Conservation (phyloP, 2,113 vertebrate genomes). For the Cairina moschata region DNA sequence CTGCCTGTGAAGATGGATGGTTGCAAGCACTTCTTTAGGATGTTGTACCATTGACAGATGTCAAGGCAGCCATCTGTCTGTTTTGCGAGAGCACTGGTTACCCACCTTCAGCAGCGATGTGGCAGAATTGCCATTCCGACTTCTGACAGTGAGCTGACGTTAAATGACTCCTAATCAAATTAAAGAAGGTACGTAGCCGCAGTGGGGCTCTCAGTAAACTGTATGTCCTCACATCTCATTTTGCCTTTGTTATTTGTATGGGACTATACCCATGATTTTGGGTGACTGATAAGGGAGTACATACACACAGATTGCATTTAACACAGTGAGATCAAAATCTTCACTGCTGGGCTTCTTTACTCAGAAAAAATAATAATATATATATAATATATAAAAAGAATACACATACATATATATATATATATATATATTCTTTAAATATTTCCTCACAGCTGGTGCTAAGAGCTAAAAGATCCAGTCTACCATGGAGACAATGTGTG, state of each 20-base stretch:
- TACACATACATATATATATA: no score
- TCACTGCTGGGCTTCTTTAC: not conserved
- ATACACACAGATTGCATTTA: not conserved
- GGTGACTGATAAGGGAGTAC: not conserved
- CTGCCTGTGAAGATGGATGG: not conserved
- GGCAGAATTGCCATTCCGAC: not conserved
- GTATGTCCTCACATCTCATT: not conserved
- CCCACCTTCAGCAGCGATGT: not conserved
- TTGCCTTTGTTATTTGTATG: not conserved
- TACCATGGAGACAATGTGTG: not conserved
- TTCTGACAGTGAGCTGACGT: not conserved
- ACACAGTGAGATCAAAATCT: not conserved
- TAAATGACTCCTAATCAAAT: not conserved
- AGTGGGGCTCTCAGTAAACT: fast-evolving
- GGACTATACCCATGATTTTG: fast-evolving
- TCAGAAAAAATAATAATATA: not conserved
- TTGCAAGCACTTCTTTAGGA: not conserved
- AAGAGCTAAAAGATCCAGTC: not conserved
- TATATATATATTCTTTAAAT: not conserved
- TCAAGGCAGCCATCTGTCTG: not conserved
- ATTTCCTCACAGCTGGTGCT: not conserved
- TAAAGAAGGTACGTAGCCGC: not conserved
- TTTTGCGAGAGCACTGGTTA: not conserved
- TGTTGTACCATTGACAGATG: not conserved
- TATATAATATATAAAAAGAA: not conserved